phyloP scores from a whole-genome alignment of 2,888 invertebrate genomes.

The Macaria liturata region DNA sequence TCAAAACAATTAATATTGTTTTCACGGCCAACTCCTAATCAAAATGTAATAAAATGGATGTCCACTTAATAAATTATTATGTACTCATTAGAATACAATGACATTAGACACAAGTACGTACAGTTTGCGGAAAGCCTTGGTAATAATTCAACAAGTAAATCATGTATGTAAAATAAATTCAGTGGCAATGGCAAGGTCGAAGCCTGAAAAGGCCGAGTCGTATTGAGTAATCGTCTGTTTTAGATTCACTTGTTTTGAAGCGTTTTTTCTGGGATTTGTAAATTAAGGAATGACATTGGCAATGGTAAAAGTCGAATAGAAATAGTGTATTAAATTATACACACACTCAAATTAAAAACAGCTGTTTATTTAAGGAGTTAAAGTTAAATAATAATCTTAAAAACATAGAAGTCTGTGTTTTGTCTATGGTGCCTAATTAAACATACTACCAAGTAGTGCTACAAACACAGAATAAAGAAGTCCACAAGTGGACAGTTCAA shows the following conservation, averaged over 20 bases:
- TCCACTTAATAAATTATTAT: slow-evolving; percentile 11
- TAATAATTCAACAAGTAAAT: slow-evolving; percentile 28
- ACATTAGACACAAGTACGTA: slow-evolving; percentile 16
- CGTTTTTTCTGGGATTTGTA: no score
- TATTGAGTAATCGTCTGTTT: slow-evolving; percentile 7
- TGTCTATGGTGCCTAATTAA: no score
- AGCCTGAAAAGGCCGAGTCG: slow-evolving; percentile 24
- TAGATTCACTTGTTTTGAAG: not conserved
- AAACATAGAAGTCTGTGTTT: no score
- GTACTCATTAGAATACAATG: slow-evolving; percentile 44
- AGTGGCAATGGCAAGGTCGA: slow-evolving; percentile 20
- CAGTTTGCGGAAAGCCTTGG: slow-evolving; percentile 33
- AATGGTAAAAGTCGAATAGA: no score
- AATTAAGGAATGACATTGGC: no score
- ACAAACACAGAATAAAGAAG: no score
- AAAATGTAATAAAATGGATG: slow-evolving; percentile 14
- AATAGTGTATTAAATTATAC: no score
- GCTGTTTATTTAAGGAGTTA: no score
- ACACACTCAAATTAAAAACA: no score
- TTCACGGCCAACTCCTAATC: slow-evolving; percentile 12
- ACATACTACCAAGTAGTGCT: no score
- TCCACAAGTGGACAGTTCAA: no score
- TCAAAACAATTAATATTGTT: slow-evolving; percentile 4
- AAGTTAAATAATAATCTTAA: no score
- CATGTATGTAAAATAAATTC: slow-evolving; percentile 16